phyloP scores from a whole-genome alignment of 1,140 invertebrate genomes.

The Trachymyrmex septentrionalis region DNA sequence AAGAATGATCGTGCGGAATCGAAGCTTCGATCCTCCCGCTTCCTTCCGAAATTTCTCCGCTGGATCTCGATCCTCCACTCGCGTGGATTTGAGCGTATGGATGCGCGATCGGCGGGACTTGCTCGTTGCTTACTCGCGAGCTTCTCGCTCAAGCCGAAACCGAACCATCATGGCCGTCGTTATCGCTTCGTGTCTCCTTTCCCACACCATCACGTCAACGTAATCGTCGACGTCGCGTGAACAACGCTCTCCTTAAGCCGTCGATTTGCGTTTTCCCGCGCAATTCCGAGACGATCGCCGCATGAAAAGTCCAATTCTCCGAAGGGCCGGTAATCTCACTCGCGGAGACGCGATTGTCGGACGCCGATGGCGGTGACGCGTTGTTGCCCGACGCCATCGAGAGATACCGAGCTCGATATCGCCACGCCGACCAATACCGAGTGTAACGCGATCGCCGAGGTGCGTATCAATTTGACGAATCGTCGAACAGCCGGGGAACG shows the following conservation, averaged over 20 bases:
- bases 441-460: neutral
- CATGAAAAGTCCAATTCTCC: neutral
- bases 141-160: constrained; percentile 59
- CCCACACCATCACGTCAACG: neutral
- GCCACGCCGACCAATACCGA: neutral
- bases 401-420: constrained; percentile 29
- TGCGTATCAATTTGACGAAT: neutral
- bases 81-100: neutral
- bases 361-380: constrained; percentile 61
- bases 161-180: constrained; percentile 70
- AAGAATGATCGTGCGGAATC: neutral
- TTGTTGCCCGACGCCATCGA: constrained; percentile 70
- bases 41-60: neutral
- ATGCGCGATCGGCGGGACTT: constrained; percentile 12
- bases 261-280: neutral
- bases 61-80: too few relatives aligned
- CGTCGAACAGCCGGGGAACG: neutral
- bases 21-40: neutral
- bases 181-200: constrained; percentile 45
- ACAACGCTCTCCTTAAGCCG: neutral
- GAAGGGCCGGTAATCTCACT: neutral
- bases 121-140: constrained; percentile 58
- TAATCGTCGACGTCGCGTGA: constrained; percentile 2
- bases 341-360: constrained; percentile 56
- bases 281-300: constrained; percentile 3